A percentile compares a stretch with the other conserved stretches of the same genome.
Conservation (phyloP, 2,888 invertebrate species). For the Heteromurus nitidus region DNA sequence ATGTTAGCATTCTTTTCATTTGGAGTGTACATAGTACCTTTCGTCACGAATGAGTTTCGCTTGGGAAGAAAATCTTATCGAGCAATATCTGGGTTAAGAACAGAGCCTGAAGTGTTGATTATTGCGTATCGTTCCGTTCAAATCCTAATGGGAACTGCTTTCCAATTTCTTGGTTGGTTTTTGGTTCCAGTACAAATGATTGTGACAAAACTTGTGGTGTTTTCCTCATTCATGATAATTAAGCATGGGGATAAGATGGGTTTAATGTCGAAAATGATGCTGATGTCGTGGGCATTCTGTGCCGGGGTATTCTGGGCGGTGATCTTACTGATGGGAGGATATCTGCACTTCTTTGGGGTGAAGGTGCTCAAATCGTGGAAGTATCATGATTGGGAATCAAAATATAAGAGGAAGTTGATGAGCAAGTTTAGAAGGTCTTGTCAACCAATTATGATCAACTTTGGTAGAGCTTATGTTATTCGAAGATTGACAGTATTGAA, state of each 20-base stretch:
- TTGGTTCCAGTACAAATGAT: slow-evolving; percentile 8
- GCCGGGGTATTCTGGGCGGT: not conserved
- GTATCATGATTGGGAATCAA: not conserved
- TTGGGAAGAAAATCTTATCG: not conserved
- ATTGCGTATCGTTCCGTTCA: slow-evolving; percentile 8
- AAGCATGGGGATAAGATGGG: slow-evolving; percentile 5
- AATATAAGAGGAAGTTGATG: not conserved
- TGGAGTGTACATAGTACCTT: not conserved
- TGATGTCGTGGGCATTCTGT: not conserved
- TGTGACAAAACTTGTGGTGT: not conserved
- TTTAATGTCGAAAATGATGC: not conserved
- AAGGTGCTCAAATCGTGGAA: slow-evolving; percentile 19
- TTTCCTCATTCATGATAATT: not conserved
- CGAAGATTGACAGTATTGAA: slow-evolving; percentile 13
- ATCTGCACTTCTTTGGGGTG: not conserved
- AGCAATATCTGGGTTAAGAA: not conserved
- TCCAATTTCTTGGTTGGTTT: not conserved
- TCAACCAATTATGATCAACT: slow-evolving; percentile 7
- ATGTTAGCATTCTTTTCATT: not conserved
- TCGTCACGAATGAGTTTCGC: not conserved
- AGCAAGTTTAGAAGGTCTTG: slow-evolving; percentile 29
- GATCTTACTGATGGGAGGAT: not conserved
- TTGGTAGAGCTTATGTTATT: not conserved
- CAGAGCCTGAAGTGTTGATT: not conserved
- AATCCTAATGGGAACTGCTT: not conserved